phyloP scores from a whole-genome alignment of 2,113 vertebrate species.

The Nymphicus hollandicus region DNA sequence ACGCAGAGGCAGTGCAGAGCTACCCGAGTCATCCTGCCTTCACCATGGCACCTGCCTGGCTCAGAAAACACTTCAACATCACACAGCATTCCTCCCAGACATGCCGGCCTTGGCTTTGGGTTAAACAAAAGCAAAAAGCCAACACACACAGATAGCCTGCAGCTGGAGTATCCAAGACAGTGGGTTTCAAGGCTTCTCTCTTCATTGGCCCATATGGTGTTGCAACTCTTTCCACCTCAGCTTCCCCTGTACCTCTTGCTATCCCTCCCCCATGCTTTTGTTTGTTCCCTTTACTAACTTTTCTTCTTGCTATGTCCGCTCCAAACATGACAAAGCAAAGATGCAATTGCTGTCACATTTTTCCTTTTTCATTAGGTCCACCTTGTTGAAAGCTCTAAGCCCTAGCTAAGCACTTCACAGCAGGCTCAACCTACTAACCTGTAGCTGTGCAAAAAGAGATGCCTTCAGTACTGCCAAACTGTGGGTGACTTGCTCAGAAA shows the following conservation, averaged over 20 bases:
- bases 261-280: not conserved
- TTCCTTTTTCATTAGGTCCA: not conserved
- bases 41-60: not conserved
- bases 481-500: not conserved
- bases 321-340: not conserved
- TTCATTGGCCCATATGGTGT: not conserved
- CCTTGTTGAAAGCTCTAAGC: not conserved
- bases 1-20: not conserved
- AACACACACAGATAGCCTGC: not conserved
- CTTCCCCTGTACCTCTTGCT: not conserved
- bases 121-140: not conserved
- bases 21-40: not conserved
- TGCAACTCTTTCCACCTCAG: not conserved
- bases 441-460: not conserved
- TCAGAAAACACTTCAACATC: not conserved
- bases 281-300: not conserved
- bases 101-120: not conserved
- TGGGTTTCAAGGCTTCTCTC: not conserved
- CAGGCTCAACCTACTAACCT: not conserved
- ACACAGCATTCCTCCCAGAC: not conserved
- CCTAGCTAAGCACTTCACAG: not conserved
- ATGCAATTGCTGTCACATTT: not conserved
- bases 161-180: not conserved
- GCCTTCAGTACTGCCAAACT: not conserved
- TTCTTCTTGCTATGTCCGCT: not conserved